Evolutionary conservation across 2,888 invertebrate species (phyloP).

Genomic region (Stenolophus ochropezus): DNA sequence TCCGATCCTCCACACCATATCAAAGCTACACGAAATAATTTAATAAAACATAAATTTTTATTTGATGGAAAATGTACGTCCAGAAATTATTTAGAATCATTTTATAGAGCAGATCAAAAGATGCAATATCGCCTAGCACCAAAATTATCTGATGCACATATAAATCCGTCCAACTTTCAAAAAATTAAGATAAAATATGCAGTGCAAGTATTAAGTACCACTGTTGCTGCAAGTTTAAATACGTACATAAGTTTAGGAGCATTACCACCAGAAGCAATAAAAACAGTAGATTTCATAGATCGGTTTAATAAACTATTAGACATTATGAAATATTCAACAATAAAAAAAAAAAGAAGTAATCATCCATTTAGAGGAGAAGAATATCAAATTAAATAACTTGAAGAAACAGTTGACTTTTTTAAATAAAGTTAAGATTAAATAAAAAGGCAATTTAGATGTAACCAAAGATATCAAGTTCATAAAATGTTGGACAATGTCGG

Average conservation of each 20-base stretch:
- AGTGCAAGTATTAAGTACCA: slow-evolving; percentile 63
- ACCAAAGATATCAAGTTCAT: background rate
- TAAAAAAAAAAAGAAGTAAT: background rate
- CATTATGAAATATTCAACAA: slow-evolving; percentile 61
- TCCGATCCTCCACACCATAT: too few species aligned
- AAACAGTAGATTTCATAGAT: slow-evolving; percentile 61
- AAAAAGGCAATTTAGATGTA: background rate
- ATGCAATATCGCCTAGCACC: slow-evolving; percentile 51
- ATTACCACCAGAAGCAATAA: slow-evolving; percentile 60
- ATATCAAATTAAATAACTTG: background rate
- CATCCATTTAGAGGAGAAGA: background rate
- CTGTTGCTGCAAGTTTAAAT: slow-evolving; percentile 63
- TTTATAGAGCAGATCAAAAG: slow-evolving; percentile 56
- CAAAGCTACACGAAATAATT: too few species aligned
- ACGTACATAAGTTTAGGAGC: slow-evolving; percentile 61
- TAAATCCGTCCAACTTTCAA: too few species aligned
- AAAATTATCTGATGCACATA: slow-evolving; percentile 62
- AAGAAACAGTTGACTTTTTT: background rate
- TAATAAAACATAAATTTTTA: too few species aligned
- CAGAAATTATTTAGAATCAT: slow-evolving; percentile 60
- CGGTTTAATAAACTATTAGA: slow-evolving; percentile 64
- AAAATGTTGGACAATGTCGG: background rate
- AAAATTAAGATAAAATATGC: slow-evolving; percentile 63
- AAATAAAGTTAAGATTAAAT: background rate
- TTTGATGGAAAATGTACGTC: slow-evolving; percentile 56